Percentiles rank a stretch among this genome's conserved stretches.
Conservation (phyloP, 2,888 invertebrate species). For the Acronicta aceris region DNA sequence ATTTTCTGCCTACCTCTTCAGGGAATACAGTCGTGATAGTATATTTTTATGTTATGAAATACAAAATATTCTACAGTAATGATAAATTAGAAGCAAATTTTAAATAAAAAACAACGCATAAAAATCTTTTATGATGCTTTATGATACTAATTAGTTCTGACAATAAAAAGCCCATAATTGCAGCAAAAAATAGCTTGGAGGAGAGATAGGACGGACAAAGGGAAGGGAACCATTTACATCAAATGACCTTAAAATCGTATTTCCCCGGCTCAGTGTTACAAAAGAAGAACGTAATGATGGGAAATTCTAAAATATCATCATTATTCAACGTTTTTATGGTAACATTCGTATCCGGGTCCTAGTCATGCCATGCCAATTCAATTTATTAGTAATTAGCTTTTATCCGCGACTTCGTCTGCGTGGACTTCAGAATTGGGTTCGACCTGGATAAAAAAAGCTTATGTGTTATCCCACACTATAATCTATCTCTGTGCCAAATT, state of each 20-base stretch:
- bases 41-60: no score
- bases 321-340: neutral
- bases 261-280: conserved; percentile 6
- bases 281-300: conserved; percentile 7
- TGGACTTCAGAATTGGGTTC: no score
- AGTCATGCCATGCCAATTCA: neutral
- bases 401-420: no score
- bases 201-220: conserved; percentile 11
- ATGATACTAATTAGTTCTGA: conserved; percentile 13
- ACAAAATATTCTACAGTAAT: neutral
- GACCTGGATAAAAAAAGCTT: no score
- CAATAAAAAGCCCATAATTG: conserved; percentile 21
- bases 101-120: neutral
- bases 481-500: no score
- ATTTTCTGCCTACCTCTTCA: no score
- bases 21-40: no score
- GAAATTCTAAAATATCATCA: neutral
- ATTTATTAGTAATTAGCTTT: no score
- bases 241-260: conserved; percentile 18
- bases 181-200: conserved; percentile 18
- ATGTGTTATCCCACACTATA: no score
- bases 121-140: neutral
- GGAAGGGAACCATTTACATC: conserved; percentile 21
- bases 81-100: neutral
- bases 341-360: neutral